Conservation (phyloP, 2,113 vertebrate species). For the Chaetorhynchus papuensis region DNA sequence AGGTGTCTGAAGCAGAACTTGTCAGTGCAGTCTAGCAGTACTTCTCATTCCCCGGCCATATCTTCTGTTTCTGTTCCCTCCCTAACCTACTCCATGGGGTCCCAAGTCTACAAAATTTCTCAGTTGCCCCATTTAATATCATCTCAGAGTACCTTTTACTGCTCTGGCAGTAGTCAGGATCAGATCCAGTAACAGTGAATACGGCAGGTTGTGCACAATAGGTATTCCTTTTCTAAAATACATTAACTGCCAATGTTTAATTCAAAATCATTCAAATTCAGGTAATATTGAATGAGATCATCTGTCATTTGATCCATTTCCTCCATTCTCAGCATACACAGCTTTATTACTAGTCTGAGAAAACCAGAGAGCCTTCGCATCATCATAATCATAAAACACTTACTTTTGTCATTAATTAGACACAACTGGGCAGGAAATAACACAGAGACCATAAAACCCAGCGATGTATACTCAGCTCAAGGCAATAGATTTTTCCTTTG, state of each 20-base stretch:
- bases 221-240: not conserved
- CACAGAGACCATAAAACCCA: conserved; percentile 11
- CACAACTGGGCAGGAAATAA: conserved; percentile 44
- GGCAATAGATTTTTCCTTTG: not conserved
- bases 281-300: not conserved
- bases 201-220: not conserved
- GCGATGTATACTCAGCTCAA: conserved; percentile 6
- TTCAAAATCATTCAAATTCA: not conserved
- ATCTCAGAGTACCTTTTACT: not conserved
- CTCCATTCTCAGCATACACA: not conserved
- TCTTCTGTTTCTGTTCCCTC: not conserved
- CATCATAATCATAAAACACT: conserved; percentile 48
- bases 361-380: conserved; percentile 30
- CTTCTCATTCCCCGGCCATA: not conserved
- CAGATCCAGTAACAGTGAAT: not conserved
- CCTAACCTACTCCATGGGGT: not conserved
- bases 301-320: conserved; percentile 12
- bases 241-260: conserved; percentile 23
- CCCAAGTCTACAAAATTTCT: not conserved
- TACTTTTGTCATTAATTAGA: conserved; percentile 60
- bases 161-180: not conserved
- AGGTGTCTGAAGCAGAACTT: not conserved
- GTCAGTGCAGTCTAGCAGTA: not conserved
- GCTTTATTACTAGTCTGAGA: conserved; percentile 25
- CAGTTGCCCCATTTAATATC: not conserved